A percentile compares a stretch with the other conserved stretches of the same genome.
Evolutionary conservation across 2,797 vertebrate genomes (phyloP).

Genomic region (Eospalax fontanierii): DNA sequence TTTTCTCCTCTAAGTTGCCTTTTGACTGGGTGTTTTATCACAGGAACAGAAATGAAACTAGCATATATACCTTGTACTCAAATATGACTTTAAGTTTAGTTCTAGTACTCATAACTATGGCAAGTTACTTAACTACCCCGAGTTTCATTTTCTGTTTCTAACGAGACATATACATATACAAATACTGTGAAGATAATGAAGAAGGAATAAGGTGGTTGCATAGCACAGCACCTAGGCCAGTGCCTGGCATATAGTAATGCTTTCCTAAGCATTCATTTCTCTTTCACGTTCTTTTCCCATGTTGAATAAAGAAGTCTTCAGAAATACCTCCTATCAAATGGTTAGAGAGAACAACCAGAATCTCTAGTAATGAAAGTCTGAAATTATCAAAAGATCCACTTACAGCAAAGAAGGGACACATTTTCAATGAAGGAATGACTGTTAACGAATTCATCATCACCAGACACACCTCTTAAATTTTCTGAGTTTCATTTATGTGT

Average conservation of each 20-base stretch:
- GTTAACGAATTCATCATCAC: neutral
- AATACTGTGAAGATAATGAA: neutral
- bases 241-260: fast-evolving
- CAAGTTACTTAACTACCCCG: neutral
- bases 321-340: neutral
- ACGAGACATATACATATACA: neutral
- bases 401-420: neutral
- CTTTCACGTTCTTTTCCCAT: neutral
- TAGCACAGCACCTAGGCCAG: neutral
- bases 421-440: neutral
- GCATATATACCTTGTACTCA: neutral
- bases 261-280: neutral
- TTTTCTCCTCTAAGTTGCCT: neutral
- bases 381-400: neutral
- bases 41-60: neutral
- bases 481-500: neutral
- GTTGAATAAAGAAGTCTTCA: neutral
- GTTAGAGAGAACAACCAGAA: neutral
- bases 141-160: neutral
- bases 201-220: neutral
- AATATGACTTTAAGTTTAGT: conserved; percentile 12
- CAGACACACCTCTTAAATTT: neutral
- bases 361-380: neutral
- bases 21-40: neutral
- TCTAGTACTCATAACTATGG: neutral